phyloP scores from a whole-genome alignment of 2,113 vertebrate species.

The Carassius auratus region DNA sequence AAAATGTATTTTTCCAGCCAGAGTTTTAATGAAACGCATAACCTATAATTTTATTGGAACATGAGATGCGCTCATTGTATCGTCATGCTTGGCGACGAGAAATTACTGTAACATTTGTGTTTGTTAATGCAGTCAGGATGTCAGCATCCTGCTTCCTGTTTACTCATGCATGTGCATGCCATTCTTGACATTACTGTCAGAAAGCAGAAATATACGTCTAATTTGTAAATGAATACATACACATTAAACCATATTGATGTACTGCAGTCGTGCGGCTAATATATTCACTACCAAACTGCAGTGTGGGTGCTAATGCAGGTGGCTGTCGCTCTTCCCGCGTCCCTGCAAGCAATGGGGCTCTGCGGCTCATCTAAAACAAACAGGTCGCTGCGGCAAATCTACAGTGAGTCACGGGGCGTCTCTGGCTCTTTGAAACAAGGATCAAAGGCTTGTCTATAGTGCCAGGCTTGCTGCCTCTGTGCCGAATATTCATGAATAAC shows the following conservation, averaged over 20 bases:
- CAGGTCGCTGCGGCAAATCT: constrained; percentile 67
- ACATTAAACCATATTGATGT: neutral
- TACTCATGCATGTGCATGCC: neutral
- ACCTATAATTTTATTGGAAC: constrained; percentile 1
- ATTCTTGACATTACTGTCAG: constrained; percentile 12
- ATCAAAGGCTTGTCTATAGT: constrained; percentile 72
- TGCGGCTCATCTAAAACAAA: constrained; percentile 66
- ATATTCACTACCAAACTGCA: constrained; percentile 29
- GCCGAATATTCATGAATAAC: constrained; percentile 74
- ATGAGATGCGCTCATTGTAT: constrained; percentile 12
- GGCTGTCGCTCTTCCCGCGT: constrained; percentile 49
- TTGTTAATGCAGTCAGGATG: constrained; percentile 10
- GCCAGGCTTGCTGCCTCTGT: constrained; percentile 55
- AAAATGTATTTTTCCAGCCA: neutral
- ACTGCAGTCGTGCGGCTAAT: neutral
- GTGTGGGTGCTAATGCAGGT: constrained; percentile 33
- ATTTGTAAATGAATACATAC: neutral
- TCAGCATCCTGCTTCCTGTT: constrained; percentile 1
- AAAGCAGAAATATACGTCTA: constrained; percentile 11
- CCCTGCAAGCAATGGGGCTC: constrained; percentile 39
- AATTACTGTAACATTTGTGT: constrained; percentile 14
- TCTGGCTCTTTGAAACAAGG: constrained; percentile 75
- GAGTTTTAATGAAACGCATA: constrained; percentile 50
- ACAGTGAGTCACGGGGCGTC: constrained; percentile 64
- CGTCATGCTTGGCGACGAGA: neutral